Evolutionary conservation across 2,113 vertebrate genomes (phyloP).

Genomic region (Trematocara nigrifrons): DNA sequence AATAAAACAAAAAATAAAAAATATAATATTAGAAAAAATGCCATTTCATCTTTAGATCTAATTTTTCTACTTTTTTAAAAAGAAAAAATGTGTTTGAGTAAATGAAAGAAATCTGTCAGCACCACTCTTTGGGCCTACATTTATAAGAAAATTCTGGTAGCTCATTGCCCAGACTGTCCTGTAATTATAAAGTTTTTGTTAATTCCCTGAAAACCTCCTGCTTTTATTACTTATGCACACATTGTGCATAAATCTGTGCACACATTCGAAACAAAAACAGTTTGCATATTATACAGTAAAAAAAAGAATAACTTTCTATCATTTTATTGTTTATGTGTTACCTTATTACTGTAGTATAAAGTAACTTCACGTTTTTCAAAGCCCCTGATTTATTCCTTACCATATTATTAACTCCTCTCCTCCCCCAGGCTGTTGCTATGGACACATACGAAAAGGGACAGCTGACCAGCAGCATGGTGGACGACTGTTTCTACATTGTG

Average conservation of each 20-base stretch:
- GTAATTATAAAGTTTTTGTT: neutral
- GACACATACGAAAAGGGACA: conserved; percentile 91
- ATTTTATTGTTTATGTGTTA: neutral
- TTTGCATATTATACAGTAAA: neutral
- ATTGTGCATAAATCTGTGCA: neutral
- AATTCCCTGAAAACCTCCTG: neutral
- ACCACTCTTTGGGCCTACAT: neutral
- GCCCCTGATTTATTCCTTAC: neutral
- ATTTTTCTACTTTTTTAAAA: neutral
- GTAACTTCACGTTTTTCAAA: neutral
- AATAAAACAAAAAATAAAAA: too few species aligned
- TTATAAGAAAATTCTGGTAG: neutral
- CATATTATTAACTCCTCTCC: neutral
- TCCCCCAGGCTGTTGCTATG: conserved; percentile 88
- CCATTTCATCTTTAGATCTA: neutral
- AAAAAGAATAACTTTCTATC: neutral
- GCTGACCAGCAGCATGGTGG: conserved; percentile 97
- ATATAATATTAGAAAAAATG: neutral
- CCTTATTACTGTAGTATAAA: neutral
- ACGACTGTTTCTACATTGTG: conserved; percentile 97
- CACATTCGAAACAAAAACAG: neutral
- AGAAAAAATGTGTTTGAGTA: neutral
- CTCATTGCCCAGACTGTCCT: neutral
- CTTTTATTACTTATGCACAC: neutral
- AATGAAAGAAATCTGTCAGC: neutral